Evolutionary conservation across 2,888 invertebrate species (phyloP).

Genomic region (Ceraclea dissimilis): DNA sequence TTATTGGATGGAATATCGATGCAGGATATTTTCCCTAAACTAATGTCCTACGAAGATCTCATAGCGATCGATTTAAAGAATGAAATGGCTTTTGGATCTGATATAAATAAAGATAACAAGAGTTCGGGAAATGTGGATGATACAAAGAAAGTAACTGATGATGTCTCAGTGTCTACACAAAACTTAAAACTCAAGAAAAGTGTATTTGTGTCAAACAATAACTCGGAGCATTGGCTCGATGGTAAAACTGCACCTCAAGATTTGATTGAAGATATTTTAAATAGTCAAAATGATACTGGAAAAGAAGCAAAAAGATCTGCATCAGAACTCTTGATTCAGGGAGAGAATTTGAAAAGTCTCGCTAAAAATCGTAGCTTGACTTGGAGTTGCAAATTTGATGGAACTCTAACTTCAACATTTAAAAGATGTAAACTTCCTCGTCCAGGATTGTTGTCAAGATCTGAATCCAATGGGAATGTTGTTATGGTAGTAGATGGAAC

Average conservation of each 20-base stretch:
- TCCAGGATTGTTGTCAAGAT: slow-evolving; percentile 18
- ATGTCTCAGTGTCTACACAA: slow-evolving; percentile 30
- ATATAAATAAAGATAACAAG: slow-evolving; percentile 40
- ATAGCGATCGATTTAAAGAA: slow-evolving; percentile 55
- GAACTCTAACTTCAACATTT: slow-evolving; percentile 51
- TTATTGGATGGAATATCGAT: slow-evolving; percentile 76
- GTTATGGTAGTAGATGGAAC: slow-evolving; percentile 32
- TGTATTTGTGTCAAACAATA: slow-evolving; percentile 29
- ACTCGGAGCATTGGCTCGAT: slow-evolving; percentile 39
- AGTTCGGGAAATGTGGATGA: slow-evolving; percentile 39
- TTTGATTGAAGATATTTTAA: slow-evolving; percentile 51
- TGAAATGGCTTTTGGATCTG: slow-evolving; percentile 43
- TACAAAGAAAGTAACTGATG: slow-evolving; percentile 31
- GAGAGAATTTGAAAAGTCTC: slow-evolving; percentile 43
- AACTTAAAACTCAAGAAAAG: slow-evolving; percentile 30
- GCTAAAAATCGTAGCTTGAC: slow-evolving; percentile 55
- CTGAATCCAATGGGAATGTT: slow-evolving; percentile 30
- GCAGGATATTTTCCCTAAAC: slow-evolving; percentile 74
- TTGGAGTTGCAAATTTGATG: slow-evolving; percentile 64
- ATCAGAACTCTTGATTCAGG: slow-evolving; percentile 53
- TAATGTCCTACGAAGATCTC: slow-evolving; percentile 62
- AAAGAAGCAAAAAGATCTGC: slow-evolving; percentile 58
- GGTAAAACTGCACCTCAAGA: slow-evolving; percentile 43
- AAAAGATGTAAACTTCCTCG: slow-evolving; percentile 60
- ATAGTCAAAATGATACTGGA: slow-evolving; percentile 43